Evolutionary conservation across 2,113 vertebrate genomes (phyloP).

Genomic region (Campylorhamphus procurvoides): DNA sequence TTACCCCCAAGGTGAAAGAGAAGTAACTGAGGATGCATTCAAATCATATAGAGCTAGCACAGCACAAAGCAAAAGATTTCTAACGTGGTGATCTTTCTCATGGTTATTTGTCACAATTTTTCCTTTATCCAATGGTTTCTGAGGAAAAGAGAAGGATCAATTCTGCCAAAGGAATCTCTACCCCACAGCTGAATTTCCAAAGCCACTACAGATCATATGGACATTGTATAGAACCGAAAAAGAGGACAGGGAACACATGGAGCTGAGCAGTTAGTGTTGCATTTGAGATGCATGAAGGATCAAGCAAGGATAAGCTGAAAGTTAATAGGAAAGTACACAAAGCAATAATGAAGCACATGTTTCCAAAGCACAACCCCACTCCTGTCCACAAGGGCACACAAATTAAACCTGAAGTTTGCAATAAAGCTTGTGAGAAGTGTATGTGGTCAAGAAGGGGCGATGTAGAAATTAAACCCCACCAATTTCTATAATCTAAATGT

Average conservation of each 20-base stretch:
- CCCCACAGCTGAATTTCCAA: constrained; percentile 56
- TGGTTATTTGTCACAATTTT: constrained; percentile 57
- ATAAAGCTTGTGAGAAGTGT: neutral
- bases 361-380: constrained; percentile 9
- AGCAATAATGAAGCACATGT: neutral
- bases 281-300: constrained; percentile 37
- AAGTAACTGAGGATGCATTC: constrained; percentile 34
- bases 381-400: neutral
- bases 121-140: constrained; percentile 48
- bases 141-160: constrained; percentile 58
- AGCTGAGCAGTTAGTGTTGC: constrained; percentile 2
- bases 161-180: constrained; percentile 46
- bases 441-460: neutral
- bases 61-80: constrained; percentile 39
- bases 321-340: constrained; percentile 23
- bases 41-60: constrained; percentile 11
- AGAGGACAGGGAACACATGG: constrained; percentile 40
- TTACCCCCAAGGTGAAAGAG: constrained; percentile 64
- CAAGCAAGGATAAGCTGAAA: constrained; percentile 18
- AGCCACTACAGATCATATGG: constrained; percentile 32
- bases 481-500: neutral
- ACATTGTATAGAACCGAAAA: constrained; percentile 40
- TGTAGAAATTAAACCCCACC: neutral
- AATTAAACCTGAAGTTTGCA: neutral
- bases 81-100: constrained; percentile 24